Evolutionary conservation across 2,113 vertebrate species (phyloP), one percentile per base, ranked within the genome.

Genomic region (Hypomesus transpacificus): DNA sequence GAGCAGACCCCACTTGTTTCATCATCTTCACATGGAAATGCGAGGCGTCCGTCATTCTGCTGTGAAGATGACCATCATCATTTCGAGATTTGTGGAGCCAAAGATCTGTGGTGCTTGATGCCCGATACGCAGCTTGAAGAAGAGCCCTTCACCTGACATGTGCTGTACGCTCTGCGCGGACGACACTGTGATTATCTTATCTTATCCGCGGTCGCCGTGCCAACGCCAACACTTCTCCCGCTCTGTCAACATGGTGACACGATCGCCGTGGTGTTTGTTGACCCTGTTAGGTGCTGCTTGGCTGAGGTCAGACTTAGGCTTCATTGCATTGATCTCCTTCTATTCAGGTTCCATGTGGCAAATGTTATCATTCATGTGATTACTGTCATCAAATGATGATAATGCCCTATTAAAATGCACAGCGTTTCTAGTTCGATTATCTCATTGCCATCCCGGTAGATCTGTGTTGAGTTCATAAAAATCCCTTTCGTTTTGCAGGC

Each of bases 181-280:
- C 7, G 17, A 6, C 26, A 34, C 61, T 63, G 26, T 17, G 28
- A 63, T 39, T 63, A 63, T 39, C 61, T 78, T 78, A 74, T 68
- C 53, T 65, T 26, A 51, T 31, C 68, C 22, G 31, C 0, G 51
- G 80, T 84, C 78, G 39, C 77, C 80, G 74, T 82, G 77, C 52
- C 39, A 1, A 82, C 69, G 16, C 24, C n/a, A 58, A 84, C 79
- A 75, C 73, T 73, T 65, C 0, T 69, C 66, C 14, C 9, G 14
- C 63, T 85, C 70, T 70, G 66, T 83, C 70, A 83, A 85, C 81
- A 73, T 31, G 28, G 31, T n/a, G 50, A 74, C 65, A 75, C 75
- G 67, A 75, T 74, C 18, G 11, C 57, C 61, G 63, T 66, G 69
- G 70, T 81, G 75, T 83, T 80, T 76, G 70, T 62, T 18, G 54